These are phyloP conservation scores for Ptychoptera albimana DNA, from an alignment of 2,888 invertebrate species.

Conservation along the genomic window DNA sequence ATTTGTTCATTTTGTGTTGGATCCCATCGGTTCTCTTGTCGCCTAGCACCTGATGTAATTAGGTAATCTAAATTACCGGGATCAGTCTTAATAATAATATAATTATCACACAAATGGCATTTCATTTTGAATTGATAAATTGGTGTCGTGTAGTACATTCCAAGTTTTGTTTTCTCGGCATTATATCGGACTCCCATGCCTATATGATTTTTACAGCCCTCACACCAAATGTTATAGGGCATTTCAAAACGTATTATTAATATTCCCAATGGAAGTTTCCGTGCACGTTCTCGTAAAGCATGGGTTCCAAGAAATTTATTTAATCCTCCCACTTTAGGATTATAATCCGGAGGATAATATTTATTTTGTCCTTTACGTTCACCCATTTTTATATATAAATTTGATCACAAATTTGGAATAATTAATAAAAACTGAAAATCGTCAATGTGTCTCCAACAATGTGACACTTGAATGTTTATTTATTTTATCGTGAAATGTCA, in stretches of 20 bases:
- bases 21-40: constrained; percentile 98
- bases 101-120: constrained; percentile 90
- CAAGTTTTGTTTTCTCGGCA: constrained; percentile 81
- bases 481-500: too few relatives aligned
- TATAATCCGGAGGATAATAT: constrained; percentile 98
- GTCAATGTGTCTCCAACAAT: too few relatives aligned
- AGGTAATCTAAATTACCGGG: constrained; percentile 95
- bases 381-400: constrained; percentile 75
- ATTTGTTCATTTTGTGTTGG: constrained; percentile 89
- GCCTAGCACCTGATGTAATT: constrained; percentile 81
- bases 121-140: constrained; percentile 98
- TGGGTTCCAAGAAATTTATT: constrained; percentile 91
- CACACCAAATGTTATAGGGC: constrained; percentile 99
- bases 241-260: constrained; percentile 77
- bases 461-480: too few relatives aligned
- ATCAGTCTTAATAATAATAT: constrained; percentile 96
- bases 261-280: constrained; percentile 91
- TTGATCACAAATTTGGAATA: background rate
- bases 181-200: constrained; percentile 99
- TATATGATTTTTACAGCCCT: constrained; percentile 94
- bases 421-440: too few relatives aligned
- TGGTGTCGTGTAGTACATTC: constrained; percentile 97
- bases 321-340: constrained; percentile 84
- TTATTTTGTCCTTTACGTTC: constrained; percentile 96
- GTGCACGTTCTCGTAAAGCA: constrained; percentile 86